Conservation (phyloP, 2,113 vertebrate species). For the Protobothrops mucrosquamatus region DNA sequence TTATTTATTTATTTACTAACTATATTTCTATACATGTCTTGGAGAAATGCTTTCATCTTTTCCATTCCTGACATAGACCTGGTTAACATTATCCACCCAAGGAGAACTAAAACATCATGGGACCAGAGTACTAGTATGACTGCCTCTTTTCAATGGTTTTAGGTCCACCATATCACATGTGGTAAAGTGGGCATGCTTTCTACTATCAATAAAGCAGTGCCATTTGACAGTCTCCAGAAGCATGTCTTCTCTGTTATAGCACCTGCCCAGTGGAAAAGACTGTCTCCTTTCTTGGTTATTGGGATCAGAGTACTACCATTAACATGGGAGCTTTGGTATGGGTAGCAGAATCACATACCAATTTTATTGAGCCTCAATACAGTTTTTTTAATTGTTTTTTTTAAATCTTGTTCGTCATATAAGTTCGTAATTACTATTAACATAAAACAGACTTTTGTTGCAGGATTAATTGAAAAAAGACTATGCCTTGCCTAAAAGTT, state of each 20-base stretch:
- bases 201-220: not conserved
- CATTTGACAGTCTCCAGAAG: not conserved
- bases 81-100: not conserved
- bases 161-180: not conserved
- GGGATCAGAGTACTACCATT: not conserved
- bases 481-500: too few relatives aligned
- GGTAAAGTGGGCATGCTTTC: not conserved
- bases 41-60: not conserved
- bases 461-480: not conserved
- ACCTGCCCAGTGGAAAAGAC: not conserved
- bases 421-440: not conserved
- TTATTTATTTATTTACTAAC: too few relatives aligned
- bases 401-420: not conserved
- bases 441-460: not conserved
- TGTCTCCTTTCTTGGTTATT: not conserved
- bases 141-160: not conserved
- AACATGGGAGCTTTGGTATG: not conserved
- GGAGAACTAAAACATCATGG: not conserved
- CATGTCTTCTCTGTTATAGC: not conserved
- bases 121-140: not conserved
- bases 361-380: not conserved
- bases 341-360: not conserved
- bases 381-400: not conserved
- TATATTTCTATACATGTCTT: not conserved
- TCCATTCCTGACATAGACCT: not conserved